phyloP scores from a whole-genome alignment of 2,113 vertebrate genomes.

The Apodemus sylvaticus region DNA sequence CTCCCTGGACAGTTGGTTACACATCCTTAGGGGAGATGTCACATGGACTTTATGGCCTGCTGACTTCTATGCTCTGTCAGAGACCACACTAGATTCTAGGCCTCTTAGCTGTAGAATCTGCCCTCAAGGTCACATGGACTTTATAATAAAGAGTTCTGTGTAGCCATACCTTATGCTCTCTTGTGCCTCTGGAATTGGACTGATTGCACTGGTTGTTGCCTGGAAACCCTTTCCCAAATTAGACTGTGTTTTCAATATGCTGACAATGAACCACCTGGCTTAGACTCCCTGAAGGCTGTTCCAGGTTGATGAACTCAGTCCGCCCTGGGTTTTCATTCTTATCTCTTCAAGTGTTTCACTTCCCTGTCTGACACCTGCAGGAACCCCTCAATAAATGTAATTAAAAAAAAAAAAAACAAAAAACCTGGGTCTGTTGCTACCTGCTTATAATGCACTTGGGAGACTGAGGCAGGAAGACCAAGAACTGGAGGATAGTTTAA shows the following conservation, averaged over 20 bases:
- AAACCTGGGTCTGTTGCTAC: not conserved
- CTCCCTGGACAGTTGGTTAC: not conserved
- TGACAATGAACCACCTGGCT: not conserved
- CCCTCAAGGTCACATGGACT: not conserved
- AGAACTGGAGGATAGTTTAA: not conserved
- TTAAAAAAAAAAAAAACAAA: not conserved
- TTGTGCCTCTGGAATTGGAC: too few relatives aligned
- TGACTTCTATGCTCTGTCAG: not conserved
- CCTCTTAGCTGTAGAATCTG: not conserved
- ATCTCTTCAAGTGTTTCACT: not conserved
- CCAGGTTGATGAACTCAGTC: not conserved
- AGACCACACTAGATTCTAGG: not conserved
- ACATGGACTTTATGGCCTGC: not conserved
- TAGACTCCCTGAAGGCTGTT: not conserved
- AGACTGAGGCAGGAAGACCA: not conserved
- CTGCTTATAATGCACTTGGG: not conserved
- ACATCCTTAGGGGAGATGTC: not conserved
- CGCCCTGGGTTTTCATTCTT: not conserved
- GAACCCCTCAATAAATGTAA: not conserved
- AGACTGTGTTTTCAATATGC: not conserved
- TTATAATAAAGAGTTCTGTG: not conserved
- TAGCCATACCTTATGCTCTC: not conserved
- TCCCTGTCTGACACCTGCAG: not conserved
- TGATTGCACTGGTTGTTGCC: not conserved
- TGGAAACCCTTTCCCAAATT: not conserved